Percentiles rank a stretch among this genome's conserved stretches.
Conservation (phyloP, 2,797 vertebrate genomes). For the Onychomys torridus region DNA sequence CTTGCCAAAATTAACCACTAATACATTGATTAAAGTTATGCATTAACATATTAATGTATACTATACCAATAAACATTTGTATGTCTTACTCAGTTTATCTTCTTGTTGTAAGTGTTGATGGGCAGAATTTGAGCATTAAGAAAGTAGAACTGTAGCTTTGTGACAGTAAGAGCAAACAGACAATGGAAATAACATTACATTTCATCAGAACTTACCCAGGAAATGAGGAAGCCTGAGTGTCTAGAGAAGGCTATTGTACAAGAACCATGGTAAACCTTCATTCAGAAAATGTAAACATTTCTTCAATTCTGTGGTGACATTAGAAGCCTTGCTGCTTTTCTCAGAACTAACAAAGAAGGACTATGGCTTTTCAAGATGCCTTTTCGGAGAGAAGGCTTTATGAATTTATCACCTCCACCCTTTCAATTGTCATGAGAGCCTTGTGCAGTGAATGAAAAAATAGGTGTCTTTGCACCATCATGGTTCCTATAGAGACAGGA, state of each 20-base stretch:
- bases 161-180: background rate
- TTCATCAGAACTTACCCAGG: constrained; percentile 34
- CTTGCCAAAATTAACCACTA: background rate
- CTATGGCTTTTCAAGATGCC: background rate
- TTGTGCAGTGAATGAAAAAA: background rate
- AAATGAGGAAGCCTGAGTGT: background rate
- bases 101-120: background rate
- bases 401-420: background rate
- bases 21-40: background rate
- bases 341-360: background rate
- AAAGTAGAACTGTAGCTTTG: background rate
- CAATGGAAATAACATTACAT: background rate
- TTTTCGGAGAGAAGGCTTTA: background rate
- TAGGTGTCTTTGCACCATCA: background rate
- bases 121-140: background rate
- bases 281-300: background rate
- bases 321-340: background rate
- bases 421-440: background rate
- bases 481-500: background rate
- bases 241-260: background rate
- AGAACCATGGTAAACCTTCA: constrained; percentile 19
- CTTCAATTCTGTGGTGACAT: background rate
- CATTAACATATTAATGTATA: background rate
- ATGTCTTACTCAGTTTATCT: background rate
- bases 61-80: background rate